Evolutionary conservation across 2,113 vertebrate species (phyloP), one percentile per base, ranked within the genome.

Genomic region (Chloropsis cyanopogon): DNA sequence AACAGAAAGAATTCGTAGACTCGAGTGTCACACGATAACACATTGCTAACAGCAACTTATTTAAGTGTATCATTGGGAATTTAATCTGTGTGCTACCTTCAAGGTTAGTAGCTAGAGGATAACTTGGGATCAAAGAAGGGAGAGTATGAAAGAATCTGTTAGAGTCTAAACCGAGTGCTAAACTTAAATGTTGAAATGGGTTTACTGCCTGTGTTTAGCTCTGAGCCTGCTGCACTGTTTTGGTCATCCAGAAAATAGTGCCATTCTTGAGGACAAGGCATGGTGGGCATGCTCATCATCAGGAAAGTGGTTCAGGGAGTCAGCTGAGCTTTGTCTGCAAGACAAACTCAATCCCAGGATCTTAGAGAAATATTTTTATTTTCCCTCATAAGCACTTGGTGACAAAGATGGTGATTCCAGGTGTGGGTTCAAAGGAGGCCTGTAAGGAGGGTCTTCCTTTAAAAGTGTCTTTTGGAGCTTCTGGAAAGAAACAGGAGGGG

Each of bases 91-190:
- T 89, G 68, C 76, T 68, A 80, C 88, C 83, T 96, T 88, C 92
- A 90, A 96, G 80, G 78, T 89, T 90, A 87, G 87, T 84, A 77
- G 93, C 79, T 91, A 33, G 82, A 83, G 91, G 92, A 95, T 89
- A 37, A 88, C 80, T 82, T 60, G 69, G 71, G 90, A 96, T 96
- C 82, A 96, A 94, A 96, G 86, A 72, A 76, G 44, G 79, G 73
- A 87, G 61, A 70, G 33, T 72, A 41, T 86, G 81, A 91, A 93
- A 85, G 77, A n/a, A 31, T 72, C 70, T 80, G 20, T 92, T 64
- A 37, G 56, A 90, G 57, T 54, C 33, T 64, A 63, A 84, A 71
- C 31, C 0, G 10, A 82, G 42, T 49, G 52, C 92, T 85, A 70
- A 71, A 49, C 66, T 90, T 22, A 19, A 69, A 56, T 61, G 54